Conservation (phyloP, 2,113 vertebrate species). For the Guaruba guarouba region DNA sequence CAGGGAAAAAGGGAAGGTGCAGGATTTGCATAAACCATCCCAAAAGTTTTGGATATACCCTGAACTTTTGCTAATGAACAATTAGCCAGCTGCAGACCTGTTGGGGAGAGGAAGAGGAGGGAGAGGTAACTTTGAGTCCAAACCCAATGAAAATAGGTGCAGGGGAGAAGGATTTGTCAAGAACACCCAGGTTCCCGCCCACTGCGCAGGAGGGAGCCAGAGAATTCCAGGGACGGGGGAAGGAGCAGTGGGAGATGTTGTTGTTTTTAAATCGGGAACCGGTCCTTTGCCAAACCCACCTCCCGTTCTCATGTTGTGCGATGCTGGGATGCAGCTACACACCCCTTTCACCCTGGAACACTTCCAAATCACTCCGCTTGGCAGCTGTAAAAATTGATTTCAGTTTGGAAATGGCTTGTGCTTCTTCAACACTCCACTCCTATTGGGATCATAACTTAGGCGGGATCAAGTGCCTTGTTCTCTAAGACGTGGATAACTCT, state of each 20-base stretch:
- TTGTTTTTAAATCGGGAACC: slow-evolving; percentile 45
- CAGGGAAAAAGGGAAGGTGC: background rate
- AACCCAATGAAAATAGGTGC: slow-evolving; percentile 20
- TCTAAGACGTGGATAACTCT: background rate
- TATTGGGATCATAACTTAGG: background rate
- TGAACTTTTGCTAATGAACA: background rate
- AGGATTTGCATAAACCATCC: slow-evolving; percentile 58
- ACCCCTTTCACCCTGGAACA: slow-evolving; percentile 68
- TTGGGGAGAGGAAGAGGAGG: slow-evolving; percentile 52
- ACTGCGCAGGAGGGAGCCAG: slow-evolving; percentile 46
- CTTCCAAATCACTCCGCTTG: slow-evolving; percentile 59
- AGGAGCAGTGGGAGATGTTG: slow-evolving; percentile 58
- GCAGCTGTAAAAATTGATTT: slow-evolving; percentile 66
- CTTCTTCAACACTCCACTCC: slow-evolving; percentile 3
- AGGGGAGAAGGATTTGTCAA: slow-evolving; percentile 12
- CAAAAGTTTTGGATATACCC: slow-evolving; percentile 19
- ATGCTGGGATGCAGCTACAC: slow-evolving; percentile 60
- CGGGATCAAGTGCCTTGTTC: background rate
- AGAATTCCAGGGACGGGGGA: slow-evolving; percentile 41
- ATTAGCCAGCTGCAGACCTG: slow-evolving; percentile 58
- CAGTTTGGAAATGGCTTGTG: slow-evolving; percentile 68
- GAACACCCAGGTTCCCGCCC: slow-evolving; percentile 32
- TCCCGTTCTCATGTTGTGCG: slow-evolving; percentile 60
- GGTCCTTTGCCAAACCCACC: slow-evolving; percentile 70
- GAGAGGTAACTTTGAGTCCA: slow-evolving; percentile 27